Evolutionary conservation across 2,888 invertebrate genomes (phyloP).

Genomic region (Byasa hedistus): DNA sequence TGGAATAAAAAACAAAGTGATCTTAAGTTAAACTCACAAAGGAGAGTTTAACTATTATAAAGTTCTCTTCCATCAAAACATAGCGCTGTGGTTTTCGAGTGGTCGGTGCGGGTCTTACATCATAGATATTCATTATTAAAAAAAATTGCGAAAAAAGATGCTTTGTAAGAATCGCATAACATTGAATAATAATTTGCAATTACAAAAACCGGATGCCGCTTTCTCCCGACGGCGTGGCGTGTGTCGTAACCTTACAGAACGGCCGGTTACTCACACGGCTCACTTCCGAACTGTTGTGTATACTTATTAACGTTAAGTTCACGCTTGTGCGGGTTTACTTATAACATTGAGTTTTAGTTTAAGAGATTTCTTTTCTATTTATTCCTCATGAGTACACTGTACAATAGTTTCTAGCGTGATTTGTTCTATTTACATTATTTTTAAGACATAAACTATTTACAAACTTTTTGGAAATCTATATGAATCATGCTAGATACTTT

Average conservation of each 20-base stretch:
- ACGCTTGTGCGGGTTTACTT: background rate
- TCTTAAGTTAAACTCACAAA: too few species aligned
- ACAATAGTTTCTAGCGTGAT: background rate
- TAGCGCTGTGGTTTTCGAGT: background rate
- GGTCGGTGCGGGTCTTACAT: background rate
- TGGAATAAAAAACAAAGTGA: too few species aligned
- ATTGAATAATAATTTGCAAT: constrained; percentile 35
- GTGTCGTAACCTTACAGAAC: constrained; percentile 50
- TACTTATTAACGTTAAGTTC: constrained; percentile 7
- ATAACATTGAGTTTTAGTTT: background rate
- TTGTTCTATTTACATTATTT: background rate
- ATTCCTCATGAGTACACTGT: background rate
- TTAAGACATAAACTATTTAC: background rate
- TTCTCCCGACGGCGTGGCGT: constrained; percentile 42
- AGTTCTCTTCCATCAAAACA: too few species aligned
- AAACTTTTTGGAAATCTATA: background rate
- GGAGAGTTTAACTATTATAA: too few species aligned
- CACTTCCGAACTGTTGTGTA: constrained; percentile 16
- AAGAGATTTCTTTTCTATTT: background rate
- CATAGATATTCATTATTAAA: background rate
- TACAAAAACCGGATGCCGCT: constrained; percentile 35
- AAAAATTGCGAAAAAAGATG: constrained; percentile 4
- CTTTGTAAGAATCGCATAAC: constrained; percentile 19
- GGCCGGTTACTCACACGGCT: constrained; percentile 33
- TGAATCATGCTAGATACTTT: background rate